Evolutionary conservation across 2,113 vertebrate species (phyloP).

Genomic region (Dendropsophus ebraccatus): DNA sequence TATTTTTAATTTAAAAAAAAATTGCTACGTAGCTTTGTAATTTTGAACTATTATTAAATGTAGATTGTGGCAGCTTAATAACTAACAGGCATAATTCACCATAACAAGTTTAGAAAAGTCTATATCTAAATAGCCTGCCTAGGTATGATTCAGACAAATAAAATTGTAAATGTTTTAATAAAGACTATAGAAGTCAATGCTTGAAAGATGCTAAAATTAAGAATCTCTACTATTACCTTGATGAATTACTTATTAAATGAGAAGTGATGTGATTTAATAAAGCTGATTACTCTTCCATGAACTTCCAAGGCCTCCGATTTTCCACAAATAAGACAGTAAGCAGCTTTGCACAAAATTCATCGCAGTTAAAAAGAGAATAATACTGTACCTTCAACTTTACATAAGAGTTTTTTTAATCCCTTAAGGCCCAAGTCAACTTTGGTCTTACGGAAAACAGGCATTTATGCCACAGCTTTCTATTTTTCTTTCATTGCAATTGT

Average conservation of each 20-base stretch:
- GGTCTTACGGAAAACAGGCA: no score
- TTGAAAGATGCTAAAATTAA: conserved; percentile 83
- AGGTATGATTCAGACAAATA: not conserved
- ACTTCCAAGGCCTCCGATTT: conserved; percentile 64
- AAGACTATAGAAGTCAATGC: conserved; percentile 83
- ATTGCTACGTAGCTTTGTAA: no score
- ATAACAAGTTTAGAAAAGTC: not conserved
- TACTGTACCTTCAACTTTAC: not conserved
- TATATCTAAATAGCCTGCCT: not conserved
- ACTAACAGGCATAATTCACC: no score
- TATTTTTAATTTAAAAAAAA: no score
- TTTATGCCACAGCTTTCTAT: no score
- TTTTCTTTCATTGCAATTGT: no score
- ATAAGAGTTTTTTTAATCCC: not conserved
- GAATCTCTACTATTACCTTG: conserved; percentile 79
- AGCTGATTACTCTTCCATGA: conserved; percentile 75
- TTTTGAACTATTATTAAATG: no score
- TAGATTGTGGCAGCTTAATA: not conserved
- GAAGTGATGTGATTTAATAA: conserved; percentile 83
- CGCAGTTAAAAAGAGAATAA: conserved; percentile 51
- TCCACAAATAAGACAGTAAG: conserved; percentile 58
- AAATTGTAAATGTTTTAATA: conserved; percentile 69
- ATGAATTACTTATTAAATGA: conserved; percentile 86
- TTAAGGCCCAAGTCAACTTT: no score
- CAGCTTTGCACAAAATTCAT: conserved; percentile 42